Percentiles rank a stretch among this genome's conserved stretches.
phyloP scores from a whole-genome alignment of 2,888 invertebrate genomes.

The Strigamia crassipes region DNA sequence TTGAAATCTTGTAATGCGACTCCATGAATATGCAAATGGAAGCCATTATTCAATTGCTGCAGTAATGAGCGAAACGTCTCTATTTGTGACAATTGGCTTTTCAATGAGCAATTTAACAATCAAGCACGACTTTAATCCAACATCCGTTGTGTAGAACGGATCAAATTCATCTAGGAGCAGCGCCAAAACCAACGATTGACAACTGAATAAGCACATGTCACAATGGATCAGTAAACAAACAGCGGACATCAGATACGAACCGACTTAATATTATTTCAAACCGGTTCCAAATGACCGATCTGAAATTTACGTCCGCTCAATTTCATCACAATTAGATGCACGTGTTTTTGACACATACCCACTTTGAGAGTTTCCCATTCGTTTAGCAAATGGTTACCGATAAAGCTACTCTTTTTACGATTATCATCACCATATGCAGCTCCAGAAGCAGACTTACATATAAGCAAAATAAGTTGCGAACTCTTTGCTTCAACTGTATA shows the following conservation, averaged over 20 bases:
- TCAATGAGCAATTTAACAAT: slow-evolving; percentile 18
- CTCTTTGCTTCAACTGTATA: too few species aligned
- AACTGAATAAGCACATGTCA: slow-evolving; percentile 6
- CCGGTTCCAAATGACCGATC: slow-evolving; percentile 5
- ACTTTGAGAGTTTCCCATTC: background rate
- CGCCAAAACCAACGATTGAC: background rate
- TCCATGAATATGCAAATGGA: background rate
- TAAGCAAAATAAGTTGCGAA: too few species aligned
- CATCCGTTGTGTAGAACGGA: background rate
- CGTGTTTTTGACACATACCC: background rate
- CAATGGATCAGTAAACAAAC: slow-evolving; percentile 27
- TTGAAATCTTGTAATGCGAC: background rate
- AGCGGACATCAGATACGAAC: background rate
- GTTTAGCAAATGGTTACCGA: background rate
- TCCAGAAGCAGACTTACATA: too few species aligned
- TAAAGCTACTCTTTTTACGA: background rate
- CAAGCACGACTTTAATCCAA: background rate
- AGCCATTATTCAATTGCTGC: background rate
- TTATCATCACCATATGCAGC: too few species aligned
- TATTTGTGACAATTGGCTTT: slow-evolving; percentile 30
- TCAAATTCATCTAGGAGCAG: background rate
- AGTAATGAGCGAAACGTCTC: background rate
- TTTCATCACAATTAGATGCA: slow-evolving; percentile 8
- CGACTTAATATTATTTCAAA: slow-evolving; percentile 14
- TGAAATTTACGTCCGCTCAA: background rate